Base-by-base conservation (phyloP, 2,888 invertebrate species). In the Ochropacha duplaris region DNA sequence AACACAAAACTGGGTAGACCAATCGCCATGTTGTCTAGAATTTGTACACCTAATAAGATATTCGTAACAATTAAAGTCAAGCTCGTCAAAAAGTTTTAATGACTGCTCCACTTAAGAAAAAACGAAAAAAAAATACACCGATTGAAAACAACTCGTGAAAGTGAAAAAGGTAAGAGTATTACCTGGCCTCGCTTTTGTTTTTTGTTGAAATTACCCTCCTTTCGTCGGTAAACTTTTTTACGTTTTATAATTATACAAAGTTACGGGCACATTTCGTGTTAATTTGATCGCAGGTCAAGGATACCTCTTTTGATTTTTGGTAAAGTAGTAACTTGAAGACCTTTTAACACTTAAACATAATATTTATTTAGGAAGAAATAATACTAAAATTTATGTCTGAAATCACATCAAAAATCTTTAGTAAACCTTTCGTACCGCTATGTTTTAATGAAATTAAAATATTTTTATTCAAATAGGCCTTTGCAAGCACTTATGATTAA, bases 71-170 rank as follows among this genome's bases (percentile, higher is more conserved):
- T 88, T 86, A 86, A 81, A 87, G 72, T 75, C 68, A 63, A 76
- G 70, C 78, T 79, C 83, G 78, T 87, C 84, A 81, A 84, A 84
- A 90, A 90, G 82, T 90, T 90, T 88, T 90, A 90, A 90, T 86
- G 88, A 85, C 79, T 81, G 81, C 73, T 65, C 64, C 68, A 68
- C 66, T 65, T 67, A 74, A 68, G 66, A 66, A 67, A n/a, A 44
- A 19, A 50, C 65, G 67, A 72, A 81, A 74, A 75, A 77, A 78
- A 69, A n/a, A n/a, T n/a, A n/a, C 67, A 69, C 62, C 76, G 76
- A 83, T 81, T 79, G 78, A 80, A 84, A 81, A 78, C 73, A 80
- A 81, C 68, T 78, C 75, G 65, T 69, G 65, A 67, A 74, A 71
- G 50, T 51, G 19, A 2, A 44, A 44, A 44, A 44, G 16, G n/a